Base-by-base conservation (phyloP, 1,140 invertebrate species). In the Drosophila athabasca region DNA sequence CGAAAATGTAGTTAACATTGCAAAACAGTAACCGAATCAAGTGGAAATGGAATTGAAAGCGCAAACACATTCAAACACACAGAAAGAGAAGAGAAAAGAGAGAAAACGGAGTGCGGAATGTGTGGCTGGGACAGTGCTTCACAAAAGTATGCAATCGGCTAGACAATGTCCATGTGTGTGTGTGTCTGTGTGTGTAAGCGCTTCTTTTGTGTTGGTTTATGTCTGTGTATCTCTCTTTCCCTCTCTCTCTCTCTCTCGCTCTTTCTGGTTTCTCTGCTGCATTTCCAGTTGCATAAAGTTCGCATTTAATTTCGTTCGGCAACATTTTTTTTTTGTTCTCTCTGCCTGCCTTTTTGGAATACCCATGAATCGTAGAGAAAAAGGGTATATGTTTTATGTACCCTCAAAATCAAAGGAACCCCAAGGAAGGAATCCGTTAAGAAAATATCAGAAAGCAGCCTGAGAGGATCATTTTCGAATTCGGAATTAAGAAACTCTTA, bases 1-100 rank as follows among this genome's bases (percentile, higher is more conserved):
- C 64, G 65, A 80, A 81, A 81, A 87, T 81, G 78, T 85, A 82
- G 77, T 85, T 85, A 85, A 85, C 81, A 87, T 85, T 87, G 81
- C 81, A 85, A 85, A 85, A 82, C 70, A 88, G 83, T 82, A 70
- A 72, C 82, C 35, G 82, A 87, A 88, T 88, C 69, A 88, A 82
- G 83, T 87, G 78, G 78, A 87, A 87, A 76, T 82, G 65, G 65
- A 79, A 78, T 54, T 54, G 65, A 78, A 66, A 78, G 61, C 61
- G 43, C 64, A 39, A 69, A 69, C 69, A 68, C 45, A 55, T 53
- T 69, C 44, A 62, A 45, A 44, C 43, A 24, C 35, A 53, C 15
- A 62, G 1, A 65, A 46, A 6, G 39, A 46, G 9, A 11, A 7
- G 31, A 6, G n/a, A 39, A 49, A 69, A 58, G 57, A 59, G 6